Conservation (phyloP, 2,113 vertebrate species). For the western clawed frog (Xenopus tropicalis) region DNA sequence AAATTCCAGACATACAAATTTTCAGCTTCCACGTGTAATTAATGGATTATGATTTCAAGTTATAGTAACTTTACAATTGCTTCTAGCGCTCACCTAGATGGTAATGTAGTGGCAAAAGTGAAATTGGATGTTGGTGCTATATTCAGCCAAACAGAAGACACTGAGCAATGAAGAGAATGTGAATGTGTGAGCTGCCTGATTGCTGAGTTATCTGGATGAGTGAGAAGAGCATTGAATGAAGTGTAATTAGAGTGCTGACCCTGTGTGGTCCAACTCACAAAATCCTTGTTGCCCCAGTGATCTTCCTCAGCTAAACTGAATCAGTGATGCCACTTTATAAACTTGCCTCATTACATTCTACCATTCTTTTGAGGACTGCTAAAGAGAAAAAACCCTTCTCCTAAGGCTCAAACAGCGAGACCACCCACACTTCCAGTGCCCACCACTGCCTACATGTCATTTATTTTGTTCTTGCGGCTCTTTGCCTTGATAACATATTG, state of each 20-base stretch:
- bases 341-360: slow-evolving; percentile 16
- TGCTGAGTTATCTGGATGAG: background rate
- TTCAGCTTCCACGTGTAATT: too few species aligned
- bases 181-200: slow-evolving; percentile 3
- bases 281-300: slow-evolving; percentile 39
- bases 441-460: slow-evolving; percentile 39
- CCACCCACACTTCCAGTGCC: slow-evolving; percentile 42
- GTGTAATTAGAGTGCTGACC: slow-evolving; percentile 35
- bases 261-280: slow-evolving; percentile 35
- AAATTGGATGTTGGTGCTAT: too few species aligned
- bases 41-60: too few species aligned
- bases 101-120: too few species aligned
- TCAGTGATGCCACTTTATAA: slow-evolving; percentile 25
- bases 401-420: slow-evolving; percentile 25
- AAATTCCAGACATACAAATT: too few species aligned
- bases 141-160: too few species aligned
- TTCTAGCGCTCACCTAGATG: too few species aligned
- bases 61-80: too few species aligned
- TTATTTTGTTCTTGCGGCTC: slow-evolving; percentile 35
- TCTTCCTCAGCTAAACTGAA: slow-evolving; percentile 38
- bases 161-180: too few species aligned
- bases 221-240: slow-evolving; percentile 11
- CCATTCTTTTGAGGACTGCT: slow-evolving; percentile 37
- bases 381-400: slow-evolving; percentile 25
- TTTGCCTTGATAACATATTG: slow-evolving; percentile 48